These are phyloP conservation scores for Formicarius rufipectus DNA, from an alignment of 2,113 vertebrate species.

Conservation along the genomic window DNA sequence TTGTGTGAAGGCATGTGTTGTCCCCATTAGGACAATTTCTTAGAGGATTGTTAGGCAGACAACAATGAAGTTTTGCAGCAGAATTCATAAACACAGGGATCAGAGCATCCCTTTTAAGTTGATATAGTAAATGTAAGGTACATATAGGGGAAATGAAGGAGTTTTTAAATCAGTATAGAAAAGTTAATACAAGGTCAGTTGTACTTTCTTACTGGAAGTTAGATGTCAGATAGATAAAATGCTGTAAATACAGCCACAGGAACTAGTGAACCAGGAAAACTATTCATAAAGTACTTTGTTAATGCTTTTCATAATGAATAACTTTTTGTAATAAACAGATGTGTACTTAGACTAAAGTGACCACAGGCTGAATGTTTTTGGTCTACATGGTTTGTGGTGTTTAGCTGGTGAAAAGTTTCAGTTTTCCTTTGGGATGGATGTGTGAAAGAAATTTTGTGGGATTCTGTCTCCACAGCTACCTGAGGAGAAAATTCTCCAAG, in stretches of 20 bases:
- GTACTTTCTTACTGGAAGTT: background rate
- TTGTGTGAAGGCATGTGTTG: background rate
- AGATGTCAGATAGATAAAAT: background rate
- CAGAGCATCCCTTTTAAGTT: background rate
- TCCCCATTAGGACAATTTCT: background rate
- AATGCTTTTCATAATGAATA: background rate
- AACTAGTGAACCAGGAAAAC: background rate
- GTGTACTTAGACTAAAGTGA: background rate
- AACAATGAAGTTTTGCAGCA: background rate
- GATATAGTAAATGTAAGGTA: background rate
- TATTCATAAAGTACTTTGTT: background rate
- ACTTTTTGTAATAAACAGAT: background rate
- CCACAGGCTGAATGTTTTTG: background rate
- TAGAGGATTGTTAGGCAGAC: background rate
- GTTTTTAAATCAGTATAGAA: background rate
- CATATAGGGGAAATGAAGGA: background rate
- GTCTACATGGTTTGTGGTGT: background rate
- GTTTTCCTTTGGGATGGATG: background rate
- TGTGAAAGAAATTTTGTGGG: background rate
- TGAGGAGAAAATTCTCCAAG: background rate
- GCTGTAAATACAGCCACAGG: background rate
- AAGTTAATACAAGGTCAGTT: background rate
- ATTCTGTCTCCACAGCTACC: background rate
- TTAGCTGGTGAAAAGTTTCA: background rate
- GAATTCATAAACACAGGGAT: background rate